Conservation (phyloP, 2,888 invertebrate genomes). For the Drosophila peninsularis region DNA sequence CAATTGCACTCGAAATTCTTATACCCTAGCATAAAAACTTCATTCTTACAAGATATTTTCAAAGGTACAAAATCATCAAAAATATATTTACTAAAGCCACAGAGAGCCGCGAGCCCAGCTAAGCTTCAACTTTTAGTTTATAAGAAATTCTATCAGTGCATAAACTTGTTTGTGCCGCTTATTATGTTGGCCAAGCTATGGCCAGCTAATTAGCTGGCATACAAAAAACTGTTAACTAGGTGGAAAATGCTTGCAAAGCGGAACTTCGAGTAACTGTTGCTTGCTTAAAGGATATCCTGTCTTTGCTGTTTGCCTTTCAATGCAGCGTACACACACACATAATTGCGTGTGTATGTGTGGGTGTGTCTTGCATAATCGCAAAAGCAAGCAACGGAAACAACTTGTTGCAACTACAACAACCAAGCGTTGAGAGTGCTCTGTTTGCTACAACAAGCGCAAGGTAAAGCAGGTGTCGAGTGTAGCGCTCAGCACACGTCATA, state of each 20-base stretch:
- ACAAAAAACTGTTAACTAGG: conserved; percentile 7
- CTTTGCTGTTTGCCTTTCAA: conserved; percentile 54
- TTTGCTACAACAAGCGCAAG: conserved; percentile 33
- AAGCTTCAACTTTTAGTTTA: background rate
- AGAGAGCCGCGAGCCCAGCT: no score
- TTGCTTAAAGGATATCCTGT: conserved; percentile 54
- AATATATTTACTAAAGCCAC: no score
- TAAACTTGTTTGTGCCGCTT: conserved; percentile 30
- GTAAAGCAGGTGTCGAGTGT: conserved; percentile 23
- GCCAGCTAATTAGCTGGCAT: conserved; percentile 55
- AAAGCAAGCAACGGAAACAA: conserved; percentile 64
- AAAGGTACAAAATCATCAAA: no score
- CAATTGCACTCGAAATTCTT: no score
- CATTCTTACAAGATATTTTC: no score
- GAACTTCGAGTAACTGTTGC: conserved; percentile 36
- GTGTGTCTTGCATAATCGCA: conserved; percentile 59
- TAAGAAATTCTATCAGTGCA: conserved; percentile 9
- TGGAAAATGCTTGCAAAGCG: conserved; percentile 15
- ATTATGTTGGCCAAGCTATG: conserved; percentile 49
- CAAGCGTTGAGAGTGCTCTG: conserved; percentile 16
- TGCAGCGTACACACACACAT: conserved; percentile 30
- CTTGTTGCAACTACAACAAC: conserved; percentile 70
- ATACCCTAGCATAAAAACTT: no score
- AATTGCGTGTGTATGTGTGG: conserved; percentile 8
- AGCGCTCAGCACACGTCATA: conserved; percentile 51